Conservation (phyloP, 2,113 vertebrate genomes). For the Telmatochromis sp. region DNA sequence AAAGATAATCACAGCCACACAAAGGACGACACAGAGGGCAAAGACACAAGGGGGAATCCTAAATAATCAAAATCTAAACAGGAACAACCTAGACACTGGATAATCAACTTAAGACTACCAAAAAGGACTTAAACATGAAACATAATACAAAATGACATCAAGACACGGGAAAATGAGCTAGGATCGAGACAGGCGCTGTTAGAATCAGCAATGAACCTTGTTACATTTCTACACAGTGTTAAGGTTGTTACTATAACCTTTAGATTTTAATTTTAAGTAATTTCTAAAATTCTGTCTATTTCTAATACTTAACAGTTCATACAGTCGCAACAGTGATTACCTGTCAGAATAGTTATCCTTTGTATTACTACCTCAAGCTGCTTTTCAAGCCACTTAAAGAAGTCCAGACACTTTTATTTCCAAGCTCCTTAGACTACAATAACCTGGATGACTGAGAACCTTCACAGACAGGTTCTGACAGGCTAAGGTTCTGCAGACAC, state of each 20-base stretch:
- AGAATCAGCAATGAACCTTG: not conserved
- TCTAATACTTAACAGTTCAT: not conserved
- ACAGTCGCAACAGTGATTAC: not conserved
- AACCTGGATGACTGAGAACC: not conserved
- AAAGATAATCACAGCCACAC: not conserved
- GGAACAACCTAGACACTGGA: not conserved
- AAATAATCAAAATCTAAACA: not conserved
- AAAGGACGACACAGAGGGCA: not conserved
- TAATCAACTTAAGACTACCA: not conserved
- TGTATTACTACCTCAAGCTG: not conserved
- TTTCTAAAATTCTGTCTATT: not conserved
- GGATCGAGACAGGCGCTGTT: not conserved
- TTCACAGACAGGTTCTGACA: not conserved
- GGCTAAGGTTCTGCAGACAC: not conserved
- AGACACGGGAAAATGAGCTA: not conserved
- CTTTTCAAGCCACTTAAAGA: not conserved
- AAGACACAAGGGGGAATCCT: not conserved
- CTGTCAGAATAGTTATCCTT: not conserved
- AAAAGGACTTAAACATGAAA: not conserved
- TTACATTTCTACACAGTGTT: not conserved
- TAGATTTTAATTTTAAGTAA: not conserved
- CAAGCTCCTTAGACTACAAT: not conserved
- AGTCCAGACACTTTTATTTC: not conserved
- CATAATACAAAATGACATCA: not conserved
- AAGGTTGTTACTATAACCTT: not conserved